Percentiles rank a stretch among this genome's conserved stretches.
Conservation (phyloP, 2,888 invertebrate species). For the Boloria euphrosyne region DNA sequence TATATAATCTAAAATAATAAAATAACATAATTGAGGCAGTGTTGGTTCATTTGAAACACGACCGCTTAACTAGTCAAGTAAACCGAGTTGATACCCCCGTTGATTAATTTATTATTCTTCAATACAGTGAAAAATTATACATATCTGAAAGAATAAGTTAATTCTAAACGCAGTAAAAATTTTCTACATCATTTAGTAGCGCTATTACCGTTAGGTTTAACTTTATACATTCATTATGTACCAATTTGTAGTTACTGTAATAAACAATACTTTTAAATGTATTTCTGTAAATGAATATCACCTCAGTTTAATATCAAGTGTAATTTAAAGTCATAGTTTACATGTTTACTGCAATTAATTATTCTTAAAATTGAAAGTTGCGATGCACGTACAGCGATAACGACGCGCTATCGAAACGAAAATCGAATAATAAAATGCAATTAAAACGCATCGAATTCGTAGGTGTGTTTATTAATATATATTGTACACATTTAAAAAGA, state of each 20-base stretch:
- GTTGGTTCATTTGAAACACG: too few relatives aligned
- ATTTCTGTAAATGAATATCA: background rate
- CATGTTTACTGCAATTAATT: conserved; percentile 41
- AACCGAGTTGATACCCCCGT: too few relatives aligned
- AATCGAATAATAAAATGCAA: conserved; percentile 73
- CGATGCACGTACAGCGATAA: conserved; percentile 68
- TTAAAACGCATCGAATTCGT: conserved; percentile 62
- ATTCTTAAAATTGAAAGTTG: conserved; percentile 41
- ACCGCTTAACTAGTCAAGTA: too few relatives aligned
- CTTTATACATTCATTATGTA: background rate
- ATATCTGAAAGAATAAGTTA: too few relatives aligned
- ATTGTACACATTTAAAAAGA: background rate
- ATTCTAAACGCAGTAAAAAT: too few relatives aligned
- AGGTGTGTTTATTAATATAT: conserved; percentile 14
- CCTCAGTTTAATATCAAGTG: conserved; percentile 17
- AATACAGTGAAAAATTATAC: too few relatives aligned
- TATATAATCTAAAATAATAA: too few relatives aligned
- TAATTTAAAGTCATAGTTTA: conserved; percentile 26
- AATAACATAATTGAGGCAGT: too few relatives aligned
- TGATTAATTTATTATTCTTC: too few relatives aligned
- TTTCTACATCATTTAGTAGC: too few relatives aligned
- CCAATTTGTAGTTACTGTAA: background rate
- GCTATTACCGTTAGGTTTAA: too few relatives aligned
- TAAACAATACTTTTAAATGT: conserved; percentile 7
- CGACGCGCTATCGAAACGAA: conserved; percentile 62